Evolutionary conservation across 2,113 vertebrate species (phyloP).

Genomic region (Stercorarius parasiticus): DNA sequence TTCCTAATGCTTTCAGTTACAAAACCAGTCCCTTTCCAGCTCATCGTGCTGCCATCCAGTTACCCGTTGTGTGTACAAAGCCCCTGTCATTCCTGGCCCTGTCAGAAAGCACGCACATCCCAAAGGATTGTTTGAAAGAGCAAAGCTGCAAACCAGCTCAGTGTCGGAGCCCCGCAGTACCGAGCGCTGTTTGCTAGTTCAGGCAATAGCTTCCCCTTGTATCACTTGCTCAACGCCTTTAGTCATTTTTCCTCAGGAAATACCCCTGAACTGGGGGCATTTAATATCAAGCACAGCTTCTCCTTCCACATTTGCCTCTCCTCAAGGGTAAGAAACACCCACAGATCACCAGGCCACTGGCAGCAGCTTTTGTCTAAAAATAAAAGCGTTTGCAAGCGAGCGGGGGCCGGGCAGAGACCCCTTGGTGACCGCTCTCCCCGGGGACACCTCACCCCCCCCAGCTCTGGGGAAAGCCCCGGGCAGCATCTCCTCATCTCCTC

Average conservation of each 20-base stretch:
- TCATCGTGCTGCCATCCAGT: neutral
- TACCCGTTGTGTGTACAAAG: neutral
- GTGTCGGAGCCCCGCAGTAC: neutral
- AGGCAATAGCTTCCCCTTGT: neutral
- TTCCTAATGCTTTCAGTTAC: neutral
- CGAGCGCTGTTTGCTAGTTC: accelerated
- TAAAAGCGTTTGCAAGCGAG: accelerated
- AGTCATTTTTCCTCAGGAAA: neutral
- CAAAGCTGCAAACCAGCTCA: neutral
- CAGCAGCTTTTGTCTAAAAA: neutral
- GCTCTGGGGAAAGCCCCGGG: neutral
- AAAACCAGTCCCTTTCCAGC: neutral
- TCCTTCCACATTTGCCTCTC: neutral
- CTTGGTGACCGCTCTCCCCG: accelerated
- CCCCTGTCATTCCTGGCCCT: accelerated
- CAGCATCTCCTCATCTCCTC: neutral
- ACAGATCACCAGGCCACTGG: neutral
- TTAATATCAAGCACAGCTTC: neutral
- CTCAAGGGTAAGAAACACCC: neutral
- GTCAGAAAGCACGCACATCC: neutral
- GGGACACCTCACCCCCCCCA: neutral
- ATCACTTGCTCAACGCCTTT: neutral
- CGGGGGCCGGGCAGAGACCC: neutral
- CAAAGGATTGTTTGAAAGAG: neutral
- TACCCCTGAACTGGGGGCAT: neutral